These are phyloP conservation scores for Oasisia sp. DNA, from an alignment of 2,888 invertebrate species.

Conservation along the genomic window DNA sequence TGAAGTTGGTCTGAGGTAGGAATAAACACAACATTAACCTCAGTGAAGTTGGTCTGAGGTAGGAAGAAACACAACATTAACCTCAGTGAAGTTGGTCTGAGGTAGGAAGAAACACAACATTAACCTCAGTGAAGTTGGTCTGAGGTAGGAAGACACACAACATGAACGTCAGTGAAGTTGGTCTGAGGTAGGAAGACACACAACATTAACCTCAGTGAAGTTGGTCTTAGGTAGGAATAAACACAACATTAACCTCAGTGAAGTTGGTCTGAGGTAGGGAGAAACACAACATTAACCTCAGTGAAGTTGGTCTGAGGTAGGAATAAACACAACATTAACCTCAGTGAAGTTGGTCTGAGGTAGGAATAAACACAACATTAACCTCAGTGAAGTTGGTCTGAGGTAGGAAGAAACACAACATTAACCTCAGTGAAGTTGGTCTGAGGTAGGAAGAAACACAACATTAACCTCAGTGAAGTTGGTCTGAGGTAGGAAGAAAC, in stretches of 20 bases:
- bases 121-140: background rate
- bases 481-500: background rate
- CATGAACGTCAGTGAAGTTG: slow-evolving; percentile 75
- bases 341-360: no score
- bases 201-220: background rate
- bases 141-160: background rate
- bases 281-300: no score
- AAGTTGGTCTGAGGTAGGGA: background rate
- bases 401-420: no score
- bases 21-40: slow-evolving; percentile 68
- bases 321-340: slow-evolving; percentile 35
- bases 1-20: background rate
- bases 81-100: background rate
- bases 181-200: slow-evolving; percentile 74
- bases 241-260: background rate
- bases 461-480: background rate
- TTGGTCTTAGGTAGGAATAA: background rate
- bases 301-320: no score
- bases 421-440: slow-evolving; percentile 80
- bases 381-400: no score
- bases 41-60: no score
- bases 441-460: slow-evolving; percentile 69
- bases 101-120: background rate
- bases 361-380: no score
- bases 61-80: background rate